Evolutionary conservation across 2,113 vertebrate genomes (phyloP), one percentile per base, ranked within the genome.

Genomic region (Ceyx cyanopectus): DNA sequence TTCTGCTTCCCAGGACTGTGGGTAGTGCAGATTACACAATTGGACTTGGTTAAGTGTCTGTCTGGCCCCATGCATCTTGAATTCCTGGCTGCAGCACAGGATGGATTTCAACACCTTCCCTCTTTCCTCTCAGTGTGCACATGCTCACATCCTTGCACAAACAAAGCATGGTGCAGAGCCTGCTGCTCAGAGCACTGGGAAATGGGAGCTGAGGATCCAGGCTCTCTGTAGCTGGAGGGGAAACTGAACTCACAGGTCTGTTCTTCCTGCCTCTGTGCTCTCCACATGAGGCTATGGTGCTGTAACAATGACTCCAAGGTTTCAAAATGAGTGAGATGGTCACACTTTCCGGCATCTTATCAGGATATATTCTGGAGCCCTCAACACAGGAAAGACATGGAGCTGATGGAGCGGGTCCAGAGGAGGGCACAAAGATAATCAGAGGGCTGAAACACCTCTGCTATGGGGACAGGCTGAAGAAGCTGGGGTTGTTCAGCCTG

Each of bases 81-180:
- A 62, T 94, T 89, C 81, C 82, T 95, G 93, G 95, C 93, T 69
- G 19, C 2, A 2, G 78, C 51, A 14, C 62, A 69, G 58, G 51
- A 15, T 8, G 56, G 46, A 95, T 95, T 96, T 96, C 95, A 89
- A 89, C 94, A 91, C 85, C 87, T 94, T 89, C 78, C 75, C 54
- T 19, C 65, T 66, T 85, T 77, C 63, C 41, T 85, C 80, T 65
- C 60, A 24, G 2, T 32, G 78, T 5, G 14, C 43, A 30, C 56
- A 60, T 6, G 51, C 69, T 87, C 66, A 8, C 74, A 61, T 57
- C 79, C 46, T 79, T 67, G 63, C 75, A 37, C 73, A 93, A 87
- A 76, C 48, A 85, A 74, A 85, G 32, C 1, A 2, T 24, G 43
- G 60, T 70, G 50, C 20, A 9, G 4, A 51, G 72, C 45, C 57